These are phyloP conservation scores for Phalanger gymnotis DNA, from an alignment of 2,797 vertebrate genomes.

Conservation along the genomic window DNA sequence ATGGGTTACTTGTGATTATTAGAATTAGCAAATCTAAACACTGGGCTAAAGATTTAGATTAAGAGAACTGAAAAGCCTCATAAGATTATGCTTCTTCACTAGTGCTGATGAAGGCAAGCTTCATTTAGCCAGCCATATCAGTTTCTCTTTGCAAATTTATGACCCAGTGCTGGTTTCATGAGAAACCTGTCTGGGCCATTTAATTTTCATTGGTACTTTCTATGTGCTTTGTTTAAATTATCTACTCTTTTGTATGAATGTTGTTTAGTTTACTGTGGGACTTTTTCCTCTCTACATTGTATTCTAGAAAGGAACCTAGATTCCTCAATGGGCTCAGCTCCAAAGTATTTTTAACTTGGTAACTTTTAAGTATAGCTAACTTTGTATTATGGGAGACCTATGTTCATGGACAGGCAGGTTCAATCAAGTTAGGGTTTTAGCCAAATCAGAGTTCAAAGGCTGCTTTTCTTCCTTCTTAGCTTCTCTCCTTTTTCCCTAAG, in stretches of 20 bases:
- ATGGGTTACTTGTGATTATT: not conserved
- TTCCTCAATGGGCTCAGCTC: slow-evolving; percentile 64
- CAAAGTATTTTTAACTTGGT: slow-evolving; percentile 65
- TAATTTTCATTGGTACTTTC: slow-evolving; percentile 35
- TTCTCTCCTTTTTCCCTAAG: not conserved
- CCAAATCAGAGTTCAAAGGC: not conserved
- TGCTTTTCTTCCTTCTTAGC: not conserved
- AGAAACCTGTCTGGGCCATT: slow-evolving; percentile 18
- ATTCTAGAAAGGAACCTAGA: slow-evolving; percentile 72
- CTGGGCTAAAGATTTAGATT: not conserved
- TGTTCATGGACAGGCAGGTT: slow-evolving; percentile 66
- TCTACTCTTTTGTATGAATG: slow-evolving; percentile 54
- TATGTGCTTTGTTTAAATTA: slow-evolving; percentile 66
- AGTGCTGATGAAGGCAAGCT: not conserved
- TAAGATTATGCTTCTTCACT: not conserved
- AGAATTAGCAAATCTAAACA: not conserved
- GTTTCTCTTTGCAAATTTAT: slow-evolving; percentile 6
- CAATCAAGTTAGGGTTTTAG: not conserved
- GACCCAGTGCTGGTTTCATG: not conserved
- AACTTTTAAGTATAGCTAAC: slow-evolving; percentile 70
- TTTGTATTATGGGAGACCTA: slow-evolving; percentile 51
- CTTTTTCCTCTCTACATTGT: slow-evolving; percentile 73
- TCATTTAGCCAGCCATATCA: not conserved
- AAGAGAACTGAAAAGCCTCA: not conserved
- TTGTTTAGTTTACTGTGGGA: slow-evolving; percentile 70